A percentile compares a stretch with the other conserved stretches of the same genome.
Conservation (phyloP, 2,113 vertebrate species). For the Oxyura jamaicensis region DNA sequence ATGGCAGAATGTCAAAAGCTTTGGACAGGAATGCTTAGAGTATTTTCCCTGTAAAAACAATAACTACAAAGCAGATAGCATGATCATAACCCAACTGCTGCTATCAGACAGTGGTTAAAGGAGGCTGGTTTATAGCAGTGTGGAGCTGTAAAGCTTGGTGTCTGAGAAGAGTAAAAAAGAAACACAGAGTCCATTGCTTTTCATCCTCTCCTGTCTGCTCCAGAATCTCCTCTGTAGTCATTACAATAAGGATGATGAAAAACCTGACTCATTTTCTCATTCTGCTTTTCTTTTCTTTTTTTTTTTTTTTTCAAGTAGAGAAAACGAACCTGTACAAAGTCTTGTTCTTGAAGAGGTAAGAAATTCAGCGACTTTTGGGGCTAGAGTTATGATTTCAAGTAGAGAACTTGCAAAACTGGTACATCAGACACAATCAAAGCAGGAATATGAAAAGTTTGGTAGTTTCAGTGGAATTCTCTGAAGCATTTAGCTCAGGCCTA, state of each 20-base stretch:
- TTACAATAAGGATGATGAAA: neutral
- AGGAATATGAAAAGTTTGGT: neutral
- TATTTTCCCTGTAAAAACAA: neutral
- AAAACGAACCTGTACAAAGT: neutral
- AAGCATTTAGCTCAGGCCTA: neutral
- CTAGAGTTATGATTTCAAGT: neutral
- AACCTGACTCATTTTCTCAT: neutral
- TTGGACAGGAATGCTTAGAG: neutral
- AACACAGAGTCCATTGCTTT: neutral
- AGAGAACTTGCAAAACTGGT: neutral
- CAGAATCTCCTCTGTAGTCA: neutral
- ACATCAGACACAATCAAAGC: neutral
- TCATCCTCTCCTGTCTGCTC: neutral
- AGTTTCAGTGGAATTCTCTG: neutral
- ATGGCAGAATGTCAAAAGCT: neutral
- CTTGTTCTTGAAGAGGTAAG: neutral
- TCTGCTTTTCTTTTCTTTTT: neutral
- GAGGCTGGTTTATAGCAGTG: neutral
- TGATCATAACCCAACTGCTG: neutral
- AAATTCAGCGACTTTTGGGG: neutral
- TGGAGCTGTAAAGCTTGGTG: neutral
- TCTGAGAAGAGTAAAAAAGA: neutral
- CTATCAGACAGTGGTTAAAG: neutral
- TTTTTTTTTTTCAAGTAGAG: neutral
- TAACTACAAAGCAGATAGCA: too few species aligned